phyloP scores from a whole-genome alignment of 2,113 vertebrate genomes.

The Brachypodius melanocephalos region DNA sequence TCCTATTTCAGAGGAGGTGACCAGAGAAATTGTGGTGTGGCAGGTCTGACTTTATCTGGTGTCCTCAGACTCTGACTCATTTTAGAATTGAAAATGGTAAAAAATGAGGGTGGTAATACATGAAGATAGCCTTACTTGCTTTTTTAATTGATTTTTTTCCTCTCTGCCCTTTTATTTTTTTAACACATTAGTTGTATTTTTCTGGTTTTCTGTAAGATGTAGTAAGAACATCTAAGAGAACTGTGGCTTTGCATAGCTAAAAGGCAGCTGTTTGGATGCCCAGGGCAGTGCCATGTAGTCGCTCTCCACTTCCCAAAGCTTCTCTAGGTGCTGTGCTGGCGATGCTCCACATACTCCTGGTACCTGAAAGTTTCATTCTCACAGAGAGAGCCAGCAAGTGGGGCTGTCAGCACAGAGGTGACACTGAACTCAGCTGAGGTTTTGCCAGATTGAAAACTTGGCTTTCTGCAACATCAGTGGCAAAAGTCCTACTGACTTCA shows the following conservation, averaged over 20 bases:
- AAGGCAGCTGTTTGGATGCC: not conserved
- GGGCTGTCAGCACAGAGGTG: not conserved
- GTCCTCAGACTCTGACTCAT: not conserved
- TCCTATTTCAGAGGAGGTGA: not conserved
- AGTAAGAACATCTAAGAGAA: not conserved
- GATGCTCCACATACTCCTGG: accelerated
- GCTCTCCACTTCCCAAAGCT: not conserved
- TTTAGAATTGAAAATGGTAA: not conserved
- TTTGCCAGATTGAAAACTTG: not conserved
- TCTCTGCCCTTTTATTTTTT: not conserved
- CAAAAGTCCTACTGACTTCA: not conserved
- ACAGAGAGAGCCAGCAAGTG: not conserved
- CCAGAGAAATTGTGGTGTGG: not conserved
- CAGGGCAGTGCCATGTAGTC: not conserved
- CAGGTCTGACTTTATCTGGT: not conserved
- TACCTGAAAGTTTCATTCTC: not conserved
- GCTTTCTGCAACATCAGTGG: not conserved
- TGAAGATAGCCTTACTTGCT: not conserved
- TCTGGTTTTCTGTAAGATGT: accelerated
- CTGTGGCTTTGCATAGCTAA: not conserved
- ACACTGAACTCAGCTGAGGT: not conserved
- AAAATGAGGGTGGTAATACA: not conserved
- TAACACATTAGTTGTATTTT: not conserved
- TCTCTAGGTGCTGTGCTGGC: not conserved
- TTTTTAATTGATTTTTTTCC: not conserved